phyloP scores from a whole-genome alignment of 2,113 vertebrate genomes.

The Ondatra zibethicus region DNA sequence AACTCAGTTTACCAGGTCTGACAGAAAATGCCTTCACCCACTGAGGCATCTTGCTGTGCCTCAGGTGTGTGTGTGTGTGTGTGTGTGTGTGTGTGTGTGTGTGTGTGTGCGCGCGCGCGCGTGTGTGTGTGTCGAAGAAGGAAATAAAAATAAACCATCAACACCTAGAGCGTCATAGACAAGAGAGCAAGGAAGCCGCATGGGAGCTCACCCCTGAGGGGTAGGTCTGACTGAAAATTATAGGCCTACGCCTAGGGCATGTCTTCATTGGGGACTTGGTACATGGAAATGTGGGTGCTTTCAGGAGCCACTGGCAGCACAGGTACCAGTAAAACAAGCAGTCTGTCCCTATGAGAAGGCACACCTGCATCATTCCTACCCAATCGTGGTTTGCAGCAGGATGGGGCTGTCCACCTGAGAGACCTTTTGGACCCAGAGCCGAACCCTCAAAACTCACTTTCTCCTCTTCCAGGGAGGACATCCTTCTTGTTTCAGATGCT shows the following conservation, averaged over 20 bases:
- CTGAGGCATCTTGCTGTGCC: neutral
- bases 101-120: neutral
- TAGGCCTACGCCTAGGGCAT: neutral
- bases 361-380: neutral
- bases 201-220: neutral
- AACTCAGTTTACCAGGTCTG: neutral
- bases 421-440: neutral
- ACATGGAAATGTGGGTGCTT: neutral
- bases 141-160: neutral
- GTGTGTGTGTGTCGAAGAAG: neutral
- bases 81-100: neutral
- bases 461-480: neutral
- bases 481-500: neutral
- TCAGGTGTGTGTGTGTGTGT: neutral
- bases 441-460: slow-evolving; percentile 35
- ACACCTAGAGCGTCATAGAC: neutral
- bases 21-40: neutral
- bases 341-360: slow-evolving; percentile 6
- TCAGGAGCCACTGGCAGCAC: neutral
- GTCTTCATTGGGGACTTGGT: neutral
- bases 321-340: neutral
- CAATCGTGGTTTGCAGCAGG: neutral
- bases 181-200: neutral
- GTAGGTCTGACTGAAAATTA: slow-evolving; percentile 22
- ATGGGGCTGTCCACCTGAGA: neutral